A percentile compares a stretch with the other conserved stretches of the same genome.
These are phyloP conservation scores for Hypomecis atomaria DNA, from an alignment of 2,888 invertebrate species.

Conservation along the genomic window DNA sequence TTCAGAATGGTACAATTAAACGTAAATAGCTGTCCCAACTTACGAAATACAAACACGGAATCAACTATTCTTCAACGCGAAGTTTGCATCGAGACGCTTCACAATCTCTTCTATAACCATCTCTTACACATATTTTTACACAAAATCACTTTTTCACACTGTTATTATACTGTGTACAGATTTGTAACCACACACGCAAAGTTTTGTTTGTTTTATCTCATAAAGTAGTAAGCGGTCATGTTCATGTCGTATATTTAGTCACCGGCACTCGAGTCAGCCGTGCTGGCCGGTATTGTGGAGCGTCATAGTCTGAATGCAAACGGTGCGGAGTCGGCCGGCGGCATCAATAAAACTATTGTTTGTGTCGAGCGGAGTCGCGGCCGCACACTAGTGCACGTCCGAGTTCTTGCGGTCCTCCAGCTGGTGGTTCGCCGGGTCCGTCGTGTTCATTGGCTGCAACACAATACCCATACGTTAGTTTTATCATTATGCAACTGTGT, in stretches of 20 bases:
- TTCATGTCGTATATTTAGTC: conserved; percentile 23
- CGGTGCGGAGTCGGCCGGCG: conserved; percentile 44
- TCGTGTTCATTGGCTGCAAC: conserved; percentile 90
- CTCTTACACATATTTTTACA: conserved; percentile 42
- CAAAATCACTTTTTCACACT: conserved; percentile 45
- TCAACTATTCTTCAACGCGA: conserved; percentile 68
- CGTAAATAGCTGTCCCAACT: conserved; percentile 74
- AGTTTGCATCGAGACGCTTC: conserved; percentile 49
- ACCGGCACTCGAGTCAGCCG: conserved; percentile 19
- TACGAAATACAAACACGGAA: conserved; percentile 78
- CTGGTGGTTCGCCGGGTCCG: conserved; percentile 93
- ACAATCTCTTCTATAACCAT: conserved; percentile 38
- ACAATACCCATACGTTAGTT: conserved; percentile 5
- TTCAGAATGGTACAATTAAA: conserved; percentile 41
- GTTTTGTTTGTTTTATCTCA: conserved; percentile 10
- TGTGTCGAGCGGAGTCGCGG: conserved; percentile 62
- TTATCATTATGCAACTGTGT: no score
- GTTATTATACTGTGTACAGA: conserved; percentile 39
- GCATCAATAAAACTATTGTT: conserved; percentile 79
- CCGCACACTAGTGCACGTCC: conserved; percentile 89
- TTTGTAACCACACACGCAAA: conserved; percentile 38
- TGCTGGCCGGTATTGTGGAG: conserved; percentile 7
- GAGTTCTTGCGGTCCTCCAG: conserved; percentile 89
- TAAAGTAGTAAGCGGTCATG: conserved; percentile 23
- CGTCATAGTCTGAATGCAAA: conserved; percentile 54